Evolutionary conservation across 2,113 vertebrate species (phyloP), one percentile per base, ranked within the genome.

Genomic region (Delphinapterus leucas): DNA sequence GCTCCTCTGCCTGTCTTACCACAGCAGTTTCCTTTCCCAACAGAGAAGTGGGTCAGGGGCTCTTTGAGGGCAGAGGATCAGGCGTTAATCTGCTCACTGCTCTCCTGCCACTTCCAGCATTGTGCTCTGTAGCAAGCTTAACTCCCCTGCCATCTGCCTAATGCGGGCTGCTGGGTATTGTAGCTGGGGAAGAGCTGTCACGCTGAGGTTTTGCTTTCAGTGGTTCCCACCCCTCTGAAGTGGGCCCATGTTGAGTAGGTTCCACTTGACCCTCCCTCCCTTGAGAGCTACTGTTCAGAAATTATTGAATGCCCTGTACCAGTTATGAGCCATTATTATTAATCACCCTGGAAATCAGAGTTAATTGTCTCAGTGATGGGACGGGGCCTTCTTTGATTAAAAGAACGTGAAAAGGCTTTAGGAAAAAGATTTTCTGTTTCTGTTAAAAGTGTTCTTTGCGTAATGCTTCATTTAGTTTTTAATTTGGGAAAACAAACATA

Each of bases 11-110:
- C 74, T 31, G 47, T 70, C 77, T 95, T 55, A 83, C 88, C 93
- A 5, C 83, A 81, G 89, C 74, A 23, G 84, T 95, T 98, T 97
- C 91, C 82, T 93, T 60, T 92, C 53, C 33, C 1, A 2, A 41
- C 77, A 6, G 71, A 95, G 81, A 98, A 97, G 63, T 95, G 93
- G 95, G 97, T 95, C 97, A 97, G 91, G 61, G 88, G 85, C 79
- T 76, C 70, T 80, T 71, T 14, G 49, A 38, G 63, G 61, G 53
- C 79, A 89, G 96, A 95, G 87, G 91, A 95, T 96, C 85, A 86
- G 88, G 38, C 83, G 71, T 61, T 96, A 87, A 95, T 98, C 93
- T 44, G 83, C 77, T 49, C 77, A 5, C 60, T 58, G 80, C 49
- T 60, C 55, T 60, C 47, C 71, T 55, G 60, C 76, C 28, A 12